A percentile compares a stretch with the other conserved stretches of the same genome.
phyloP scores from a whole-genome alignment of 2,888 invertebrate species.

The Escarpia spicata region DNA sequence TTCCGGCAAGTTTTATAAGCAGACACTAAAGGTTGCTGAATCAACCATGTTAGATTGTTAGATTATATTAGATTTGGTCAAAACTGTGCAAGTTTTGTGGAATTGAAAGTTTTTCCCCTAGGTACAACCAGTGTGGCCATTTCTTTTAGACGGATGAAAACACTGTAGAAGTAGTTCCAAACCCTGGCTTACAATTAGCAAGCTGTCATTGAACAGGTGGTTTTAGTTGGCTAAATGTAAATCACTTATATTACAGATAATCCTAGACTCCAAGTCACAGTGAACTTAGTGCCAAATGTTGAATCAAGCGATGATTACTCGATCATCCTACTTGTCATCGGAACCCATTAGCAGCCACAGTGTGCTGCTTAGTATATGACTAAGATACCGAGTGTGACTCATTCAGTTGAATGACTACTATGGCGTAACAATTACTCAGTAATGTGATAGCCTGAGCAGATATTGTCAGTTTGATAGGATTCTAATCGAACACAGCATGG shows the following conservation, averaged over 20 bases:
- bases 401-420: neutral
- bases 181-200: neutral
- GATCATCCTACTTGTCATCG: neutral
- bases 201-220: neutral
- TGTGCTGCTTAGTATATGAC: neutral
- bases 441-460: neutral
- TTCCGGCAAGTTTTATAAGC: too few species aligned
- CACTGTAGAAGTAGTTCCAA: neutral
- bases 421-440: neutral
- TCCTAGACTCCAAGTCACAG: neutral
- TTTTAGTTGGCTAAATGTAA: neutral
- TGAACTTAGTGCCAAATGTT: neutral
- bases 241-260: neutral
- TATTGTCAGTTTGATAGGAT: neutral
- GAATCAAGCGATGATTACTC: neutral
- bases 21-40: neutral
- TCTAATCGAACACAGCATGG: neutral
- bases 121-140: neutral
- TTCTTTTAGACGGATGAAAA: neutral
- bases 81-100: neutral
- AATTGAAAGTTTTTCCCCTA: neutral
- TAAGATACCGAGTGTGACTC: neutral
- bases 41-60: neutral
- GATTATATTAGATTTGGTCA: neutral
- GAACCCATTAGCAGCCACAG: neutral